Conservation (phyloP, 2,797 vertebrate genomes). For the Lutjanus argentimaculatus region DNA sequence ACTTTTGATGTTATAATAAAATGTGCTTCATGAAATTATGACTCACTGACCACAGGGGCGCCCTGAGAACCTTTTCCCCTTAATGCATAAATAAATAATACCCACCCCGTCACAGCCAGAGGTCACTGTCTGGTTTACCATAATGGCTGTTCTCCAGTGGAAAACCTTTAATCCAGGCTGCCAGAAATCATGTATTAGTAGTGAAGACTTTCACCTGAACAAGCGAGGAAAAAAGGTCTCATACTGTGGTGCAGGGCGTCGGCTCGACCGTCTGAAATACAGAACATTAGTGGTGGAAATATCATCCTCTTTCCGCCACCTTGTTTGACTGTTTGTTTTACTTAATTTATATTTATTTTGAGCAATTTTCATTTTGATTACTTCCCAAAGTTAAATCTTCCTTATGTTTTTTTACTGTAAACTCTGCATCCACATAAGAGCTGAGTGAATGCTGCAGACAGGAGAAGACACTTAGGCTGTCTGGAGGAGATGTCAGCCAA, state of each 20-base stretch:
- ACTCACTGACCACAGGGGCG: background rate
- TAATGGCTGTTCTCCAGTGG: conserved; percentile 39
- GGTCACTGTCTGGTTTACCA: conserved; percentile 45
- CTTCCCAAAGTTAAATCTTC: background rate
- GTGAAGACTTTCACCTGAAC: conserved; percentile 61
- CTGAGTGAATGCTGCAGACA: too few species aligned
- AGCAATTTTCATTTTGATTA: background rate
- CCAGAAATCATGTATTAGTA: conserved; percentile 40
- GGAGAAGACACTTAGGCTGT: too few species aligned
- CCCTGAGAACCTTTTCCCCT: too few species aligned
- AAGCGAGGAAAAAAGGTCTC: conserved; percentile 55
- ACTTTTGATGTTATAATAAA: background rate
- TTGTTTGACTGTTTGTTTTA: conserved; percentile 12
- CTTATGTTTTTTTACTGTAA: background rate
- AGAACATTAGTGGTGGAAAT: conserved; percentile 30
- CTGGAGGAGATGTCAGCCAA: too few species aligned
- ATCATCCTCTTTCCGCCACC: background rate
- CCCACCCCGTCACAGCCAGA: background rate
- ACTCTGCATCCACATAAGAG: background rate
- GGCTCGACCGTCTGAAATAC: conserved; percentile 17
- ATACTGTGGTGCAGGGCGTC: conserved; percentile 54
- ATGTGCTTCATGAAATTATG: background rate
- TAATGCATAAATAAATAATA: background rate
- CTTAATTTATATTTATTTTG: conserved; percentile 1
- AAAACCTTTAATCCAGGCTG: conserved; percentile 51